These are phyloP conservation scores for Tetramorium bicarinatum DNA, from an alignment of 2,888 invertebrate species.

Conservation along the genomic window DNA sequence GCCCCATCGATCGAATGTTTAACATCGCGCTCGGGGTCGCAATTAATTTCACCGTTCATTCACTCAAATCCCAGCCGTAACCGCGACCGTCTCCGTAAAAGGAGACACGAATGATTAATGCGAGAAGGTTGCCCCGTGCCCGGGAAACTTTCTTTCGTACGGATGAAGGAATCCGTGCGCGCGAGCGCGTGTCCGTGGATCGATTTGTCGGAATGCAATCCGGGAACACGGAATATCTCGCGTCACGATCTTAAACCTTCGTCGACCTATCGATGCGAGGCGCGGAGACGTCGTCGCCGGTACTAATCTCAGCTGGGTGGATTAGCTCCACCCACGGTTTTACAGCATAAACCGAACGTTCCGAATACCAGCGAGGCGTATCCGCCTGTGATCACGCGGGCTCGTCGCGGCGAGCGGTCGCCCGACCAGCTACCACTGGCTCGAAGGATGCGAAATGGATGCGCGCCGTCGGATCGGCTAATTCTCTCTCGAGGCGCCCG, in stretches of 20 bases:
- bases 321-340: slow-evolving; percentile 46
- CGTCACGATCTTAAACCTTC: slow-evolving; percentile 43
- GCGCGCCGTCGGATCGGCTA: slow-evolving; percentile 4
- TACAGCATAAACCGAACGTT: slow-evolving; percentile 36
- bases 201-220: slow-evolving; percentile 53
- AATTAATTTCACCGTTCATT: slow-evolving; percentile 32
- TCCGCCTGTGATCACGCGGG: slow-evolving; percentile 22
- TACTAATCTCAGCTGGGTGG: slow-evolving; percentile 38
- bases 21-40: slow-evolving; percentile 16
- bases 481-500: not conserved
- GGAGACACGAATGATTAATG: slow-evolving; percentile 31
- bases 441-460: slow-evolving; percentile 23
- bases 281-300: slow-evolving; percentile 44
- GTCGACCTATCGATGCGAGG: slow-evolving; percentile 39
- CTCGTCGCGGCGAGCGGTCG: slow-evolving; percentile 1
- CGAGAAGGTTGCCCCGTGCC: slow-evolving; percentile 17
- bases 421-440: not conserved
- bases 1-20: not conserved
- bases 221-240: slow-evolving; percentile 49
- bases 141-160: slow-evolving; percentile 7
- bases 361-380: slow-evolving; percentile 39
- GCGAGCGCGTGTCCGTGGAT: slow-evolving; percentile 35
- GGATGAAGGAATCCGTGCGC: slow-evolving; percentile 20
- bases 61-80: not conserved
- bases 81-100: not conserved